Base-by-base conservation (phyloP, 1,140 invertebrate species). In the Aphidius ervi region DNA sequence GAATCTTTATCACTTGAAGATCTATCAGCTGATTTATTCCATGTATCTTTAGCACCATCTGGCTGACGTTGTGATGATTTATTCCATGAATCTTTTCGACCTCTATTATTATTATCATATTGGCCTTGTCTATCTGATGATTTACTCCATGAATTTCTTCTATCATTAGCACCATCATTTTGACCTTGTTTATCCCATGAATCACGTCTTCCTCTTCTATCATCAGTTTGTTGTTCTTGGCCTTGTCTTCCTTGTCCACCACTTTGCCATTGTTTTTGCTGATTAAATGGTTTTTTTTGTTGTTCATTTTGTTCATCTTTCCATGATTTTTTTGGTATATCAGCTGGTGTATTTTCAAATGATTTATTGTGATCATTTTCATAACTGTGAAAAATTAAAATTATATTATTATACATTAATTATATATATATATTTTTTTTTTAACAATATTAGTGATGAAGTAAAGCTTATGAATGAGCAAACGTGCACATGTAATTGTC, bases 1-100 rank as follows among this genome's bases (percentile, higher is more conserved):
- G 71, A 75, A 62, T 74, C 70, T 57, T 68, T 77, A 16, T 75
- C 73, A 5, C 68, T 75, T 58, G 61, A 69, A 31, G 46, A 46
- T 66, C 68, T 70, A 4, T 72, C 70, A 37, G 39, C 50, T 49
- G 47, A 55, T 10, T 9, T 46, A 20, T 52, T 66, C 58, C 63
- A 23, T 1, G 16, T 16, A 16, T 16, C 16, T 16, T 16, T 16
- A 16, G 16, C 16, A 16, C 16, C 16, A 16, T 16, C 16, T 0
- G 16, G 0, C 1, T 16, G 16, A 16, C 16, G 16, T 16, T 16
- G 16, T 16, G 16, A 16, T 49, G 47, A 55, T 10, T 9, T 46
- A 20, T 31, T 31, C 23, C 23, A 31, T 57, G 67, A 20, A 48
- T 52, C 62, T 5, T 46, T 37, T 47, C 54, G 65, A 53, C 61